phyloP scores from a whole-genome alignment of 2,888 invertebrate species.

The Volucella inflata region DNA sequence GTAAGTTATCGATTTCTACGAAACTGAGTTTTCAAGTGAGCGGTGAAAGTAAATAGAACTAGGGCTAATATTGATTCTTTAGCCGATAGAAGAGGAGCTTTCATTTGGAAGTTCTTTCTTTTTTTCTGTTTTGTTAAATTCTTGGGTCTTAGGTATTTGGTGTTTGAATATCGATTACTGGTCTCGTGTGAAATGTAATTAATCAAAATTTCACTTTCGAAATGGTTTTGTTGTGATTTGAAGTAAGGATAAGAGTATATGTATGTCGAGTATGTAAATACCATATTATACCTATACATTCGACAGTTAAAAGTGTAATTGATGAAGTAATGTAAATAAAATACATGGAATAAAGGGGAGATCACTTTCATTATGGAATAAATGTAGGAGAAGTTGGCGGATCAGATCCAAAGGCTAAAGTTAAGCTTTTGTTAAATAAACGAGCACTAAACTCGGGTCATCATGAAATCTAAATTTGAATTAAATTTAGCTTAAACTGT shows the following conservation, averaged over 20 bases:
- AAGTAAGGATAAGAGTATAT: constrained; percentile 4
- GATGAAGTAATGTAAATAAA: not conserved
- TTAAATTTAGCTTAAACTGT: no score
- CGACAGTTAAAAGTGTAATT: constrained; percentile 27
- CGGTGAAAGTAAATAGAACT: constrained; percentile 48
- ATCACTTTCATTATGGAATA: no score
- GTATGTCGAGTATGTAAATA: not conserved
- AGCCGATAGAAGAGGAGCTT: constrained; percentile 9
- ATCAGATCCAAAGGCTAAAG: no score
- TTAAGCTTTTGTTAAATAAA: no score
- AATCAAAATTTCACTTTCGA: constrained; percentile 46
- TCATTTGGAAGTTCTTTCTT: constrained; percentile 1
- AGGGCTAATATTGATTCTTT: constrained; percentile 54
- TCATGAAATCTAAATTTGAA: no score
- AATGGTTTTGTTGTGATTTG: constrained; percentile 28
- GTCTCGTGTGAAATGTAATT: constrained; percentile 49
- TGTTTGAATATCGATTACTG: not conserved
- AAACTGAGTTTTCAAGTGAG: constrained; percentile 1
- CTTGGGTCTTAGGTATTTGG: not conserved
- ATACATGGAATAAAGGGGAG: not conserved
- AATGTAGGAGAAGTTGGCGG: no score
- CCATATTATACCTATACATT: no score
- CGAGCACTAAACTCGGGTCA: no score
- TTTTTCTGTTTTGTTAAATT: not conserved
- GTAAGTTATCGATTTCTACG: constrained; percentile 41